These are phyloP conservation scores for Columba janthina DNA, from an alignment of 2,113 vertebrate genomes.

Conservation along the genomic window DNA sequence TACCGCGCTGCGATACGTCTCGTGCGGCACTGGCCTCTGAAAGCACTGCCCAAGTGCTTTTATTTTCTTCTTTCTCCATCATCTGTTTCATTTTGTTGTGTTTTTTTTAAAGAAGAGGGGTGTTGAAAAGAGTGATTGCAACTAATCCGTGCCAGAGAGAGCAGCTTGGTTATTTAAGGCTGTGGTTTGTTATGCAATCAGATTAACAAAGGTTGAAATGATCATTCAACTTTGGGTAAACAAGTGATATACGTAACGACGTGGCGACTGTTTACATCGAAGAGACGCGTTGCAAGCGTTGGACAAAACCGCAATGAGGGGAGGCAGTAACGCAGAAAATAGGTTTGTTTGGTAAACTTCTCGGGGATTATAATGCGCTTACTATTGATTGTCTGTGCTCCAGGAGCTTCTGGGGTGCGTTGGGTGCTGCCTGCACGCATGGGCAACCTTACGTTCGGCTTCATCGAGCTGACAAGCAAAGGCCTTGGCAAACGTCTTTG, in stretches of 20 bases:
- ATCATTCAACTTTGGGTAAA: conserved; percentile 27
- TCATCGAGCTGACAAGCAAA: background rate
- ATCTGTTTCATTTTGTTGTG: background rate
- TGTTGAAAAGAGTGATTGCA: background rate
- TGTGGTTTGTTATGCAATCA: conserved; percentile 42
- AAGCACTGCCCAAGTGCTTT: background rate
- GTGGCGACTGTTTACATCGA: background rate
- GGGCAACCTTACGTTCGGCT: background rate
- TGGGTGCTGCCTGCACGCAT: background rate
- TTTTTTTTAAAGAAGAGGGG: background rate
- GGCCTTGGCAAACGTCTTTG: accelerated
- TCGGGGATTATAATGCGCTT: background rate
- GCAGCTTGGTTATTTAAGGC: conserved; percentile 26
- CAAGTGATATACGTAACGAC: background rate
- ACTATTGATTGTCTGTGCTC: background rate
- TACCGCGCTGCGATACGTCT: background rate
- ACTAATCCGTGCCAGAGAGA: background rate
- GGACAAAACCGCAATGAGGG: background rate
- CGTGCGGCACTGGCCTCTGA: background rate
- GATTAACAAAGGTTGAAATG: conserved; percentile 54
- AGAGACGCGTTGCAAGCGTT: background rate
- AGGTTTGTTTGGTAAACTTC: background rate
- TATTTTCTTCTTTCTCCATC: background rate
- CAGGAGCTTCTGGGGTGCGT: background rate
- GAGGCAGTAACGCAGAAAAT: background rate